Percentiles rank a stretch among this genome's conserved stretches.
Evolutionary conservation across 2,888 invertebrate species (phyloP).

Genomic region (Cephus pygmeus): DNA sequence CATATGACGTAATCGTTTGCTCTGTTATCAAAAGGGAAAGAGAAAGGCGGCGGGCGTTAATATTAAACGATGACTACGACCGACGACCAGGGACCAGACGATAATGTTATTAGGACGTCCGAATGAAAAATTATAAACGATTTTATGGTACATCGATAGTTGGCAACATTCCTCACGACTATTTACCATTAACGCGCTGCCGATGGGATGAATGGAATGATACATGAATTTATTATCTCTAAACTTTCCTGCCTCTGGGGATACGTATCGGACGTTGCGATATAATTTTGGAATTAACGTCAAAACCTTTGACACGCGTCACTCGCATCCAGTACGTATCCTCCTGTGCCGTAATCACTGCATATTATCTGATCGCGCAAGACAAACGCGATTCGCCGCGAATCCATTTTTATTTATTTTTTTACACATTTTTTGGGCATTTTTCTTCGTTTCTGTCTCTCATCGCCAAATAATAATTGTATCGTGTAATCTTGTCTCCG

Average conservation of each 20-base stretch:
- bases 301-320: not conserved
- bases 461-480: not conserved
- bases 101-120: not conserved
- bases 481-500: not conserved
- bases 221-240: not conserved
- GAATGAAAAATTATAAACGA: not conserved
- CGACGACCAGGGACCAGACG: not conserved
- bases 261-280: not conserved
- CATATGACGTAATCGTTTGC: not conserved
- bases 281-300: not conserved
- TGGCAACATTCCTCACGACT: not conserved
- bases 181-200: not conserved
- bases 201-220: not conserved
- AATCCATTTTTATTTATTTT: not conserved
- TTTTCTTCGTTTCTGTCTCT: not conserved
- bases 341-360: not conserved
- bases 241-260: not conserved
- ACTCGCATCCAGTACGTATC: not conserved
- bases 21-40: not conserved
- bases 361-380: not conserved
- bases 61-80: not conserved
- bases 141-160: not conserved
- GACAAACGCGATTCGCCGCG: not conserved
- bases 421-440: not conserved
- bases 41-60: not conserved